A percentile compares a stretch with the other conserved stretches of the same genome.
These are phyloP conservation scores for Streblospio benedicti DNA, from an alignment of 1,140 invertebrate species.

Conservation along the genomic window DNA sequence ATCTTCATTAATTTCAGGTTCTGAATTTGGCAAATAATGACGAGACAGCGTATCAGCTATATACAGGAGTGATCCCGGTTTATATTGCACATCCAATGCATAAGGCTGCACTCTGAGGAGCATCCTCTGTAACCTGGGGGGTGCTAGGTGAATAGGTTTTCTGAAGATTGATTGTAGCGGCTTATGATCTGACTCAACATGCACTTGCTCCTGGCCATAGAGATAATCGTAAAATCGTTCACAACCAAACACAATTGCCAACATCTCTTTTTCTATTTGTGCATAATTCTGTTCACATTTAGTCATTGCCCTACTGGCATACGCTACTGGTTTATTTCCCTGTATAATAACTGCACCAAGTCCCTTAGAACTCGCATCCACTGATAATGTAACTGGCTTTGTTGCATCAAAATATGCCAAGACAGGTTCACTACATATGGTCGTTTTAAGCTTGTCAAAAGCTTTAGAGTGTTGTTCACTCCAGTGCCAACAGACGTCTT, in stretches of 20 bases:
- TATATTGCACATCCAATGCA: conserved; percentile 43
- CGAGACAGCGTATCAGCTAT: conserved; percentile 34
- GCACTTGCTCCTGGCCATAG: conserved; percentile 32
- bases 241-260: conserved; percentile 47
- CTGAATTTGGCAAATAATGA: conserved; percentile 12
- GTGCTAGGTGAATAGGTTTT: conserved; percentile 42
- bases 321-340: conserved; percentile 44
- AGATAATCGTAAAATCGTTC: conserved; percentile 42
- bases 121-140: conserved; percentile 45
- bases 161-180: conserved; percentile 41
- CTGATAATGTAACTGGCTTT: conserved; percentile 23
- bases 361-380: background rate
- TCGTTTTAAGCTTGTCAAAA: background rate
- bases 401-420: conserved; percentile 26
- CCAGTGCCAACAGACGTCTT: conserved; percentile 26
- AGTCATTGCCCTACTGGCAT: conserved; percentile 44
- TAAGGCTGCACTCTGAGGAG: conserved; percentile 44
- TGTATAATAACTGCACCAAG: conserved; percentile 35
- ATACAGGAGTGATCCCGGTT: conserved; percentile 39
- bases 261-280: conserved; percentile 49
- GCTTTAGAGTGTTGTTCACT: conserved; percentile 12
- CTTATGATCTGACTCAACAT: conserved; percentile 36
- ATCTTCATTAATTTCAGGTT: background rate
- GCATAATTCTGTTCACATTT: conserved; percentile 45
- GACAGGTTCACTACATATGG: conserved; percentile 19